Conservation (phyloP, 2,888 invertebrate species). For the Ischnus inquisitorius region DNA sequence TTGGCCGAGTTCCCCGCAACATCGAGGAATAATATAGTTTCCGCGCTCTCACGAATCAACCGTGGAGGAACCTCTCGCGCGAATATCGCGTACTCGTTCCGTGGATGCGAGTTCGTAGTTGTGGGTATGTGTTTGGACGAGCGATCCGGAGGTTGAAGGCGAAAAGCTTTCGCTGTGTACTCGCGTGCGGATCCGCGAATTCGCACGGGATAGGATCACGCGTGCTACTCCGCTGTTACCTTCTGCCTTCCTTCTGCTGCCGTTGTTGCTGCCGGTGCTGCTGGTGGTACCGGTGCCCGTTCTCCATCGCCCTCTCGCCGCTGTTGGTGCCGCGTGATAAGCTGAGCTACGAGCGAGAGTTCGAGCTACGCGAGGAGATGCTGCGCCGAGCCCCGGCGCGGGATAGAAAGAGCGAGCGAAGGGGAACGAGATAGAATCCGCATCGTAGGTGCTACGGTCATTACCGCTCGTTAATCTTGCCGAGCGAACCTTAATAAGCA, state of each 20-base stretch:
- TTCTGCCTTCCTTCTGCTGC: slow-evolving; percentile 15
- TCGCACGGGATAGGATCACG: slow-evolving; percentile 42
- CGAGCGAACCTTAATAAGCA: slow-evolving; percentile 78
- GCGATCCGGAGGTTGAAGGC: neutral
- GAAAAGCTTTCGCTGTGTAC: slow-evolving; percentile 9
- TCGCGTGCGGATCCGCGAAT: slow-evolving; percentile 28
- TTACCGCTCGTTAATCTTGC: slow-evolving; percentile 79
- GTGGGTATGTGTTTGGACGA: neutral
- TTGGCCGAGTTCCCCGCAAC: neutral
- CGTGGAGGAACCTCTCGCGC: neutral
- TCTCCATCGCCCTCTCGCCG: neutral
- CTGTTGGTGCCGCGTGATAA: slow-evolving; percentile 41
- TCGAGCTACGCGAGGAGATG: slow-evolving; percentile 22
- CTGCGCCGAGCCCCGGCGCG: neutral
- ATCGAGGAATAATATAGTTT: slow-evolving; percentile 12
- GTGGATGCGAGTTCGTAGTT: neutral
- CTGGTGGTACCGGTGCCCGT: slow-evolving; percentile 32
- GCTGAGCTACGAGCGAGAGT: slow-evolving; percentile 50
- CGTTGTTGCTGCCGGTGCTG: slow-evolving; percentile 14
- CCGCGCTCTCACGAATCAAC: neutral
- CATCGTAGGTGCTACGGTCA: slow-evolving; percentile 77
- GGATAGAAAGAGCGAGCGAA: slow-evolving; percentile 42
- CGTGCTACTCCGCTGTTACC: slow-evolving; percentile 42
- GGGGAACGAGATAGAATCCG: slow-evolving; percentile 62
- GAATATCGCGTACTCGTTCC: neutral